These are phyloP conservation scores for Hypomecis atomaria DNA, from an alignment of 2,888 invertebrate genomes.

Conservation along the genomic window DNA sequence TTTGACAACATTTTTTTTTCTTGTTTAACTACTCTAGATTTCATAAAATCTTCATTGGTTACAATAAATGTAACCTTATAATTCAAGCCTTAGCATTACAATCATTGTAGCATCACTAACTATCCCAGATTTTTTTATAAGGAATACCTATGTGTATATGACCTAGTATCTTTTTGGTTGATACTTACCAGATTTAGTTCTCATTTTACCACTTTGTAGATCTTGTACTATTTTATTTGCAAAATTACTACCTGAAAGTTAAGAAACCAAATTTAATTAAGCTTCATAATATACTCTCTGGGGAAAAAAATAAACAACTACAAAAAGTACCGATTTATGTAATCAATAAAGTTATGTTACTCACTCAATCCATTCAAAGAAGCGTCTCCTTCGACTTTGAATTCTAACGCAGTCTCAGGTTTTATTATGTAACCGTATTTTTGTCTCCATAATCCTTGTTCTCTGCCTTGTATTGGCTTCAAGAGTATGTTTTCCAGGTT, in stretches of 20 bases:
- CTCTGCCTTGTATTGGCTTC: not conserved
- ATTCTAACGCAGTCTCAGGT: not conserved
- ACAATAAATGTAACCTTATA: too few species aligned
- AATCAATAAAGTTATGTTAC: not conserved
- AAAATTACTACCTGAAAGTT: slow-evolving; percentile 3
- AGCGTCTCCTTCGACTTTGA: not conserved
- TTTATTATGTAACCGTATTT: not conserved
- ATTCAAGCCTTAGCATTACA: too few species aligned
- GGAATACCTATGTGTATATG: not conserved
- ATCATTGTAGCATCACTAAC: too few species aligned
- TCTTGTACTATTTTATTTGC: not conserved
- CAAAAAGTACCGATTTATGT: too few species aligned
- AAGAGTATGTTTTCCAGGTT: not conserved
- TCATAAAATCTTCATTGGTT: too few species aligned
- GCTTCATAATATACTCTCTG: too few species aligned
- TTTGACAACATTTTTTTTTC: too few species aligned
- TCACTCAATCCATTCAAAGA: not conserved
- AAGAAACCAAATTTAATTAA: not conserved
- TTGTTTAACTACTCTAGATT: too few species aligned
- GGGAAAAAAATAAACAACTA: too few species aligned
- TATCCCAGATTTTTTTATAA: too few species aligned
- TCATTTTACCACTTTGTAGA: slow-evolving; percentile 8
- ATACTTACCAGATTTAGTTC: slow-evolving; percentile 30
- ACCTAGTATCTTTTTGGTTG: not conserved
- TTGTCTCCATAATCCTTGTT: not conserved